Base-by-base conservation (phyloP, 2,888 invertebrate species). In the Meteorus colon region DNA sequence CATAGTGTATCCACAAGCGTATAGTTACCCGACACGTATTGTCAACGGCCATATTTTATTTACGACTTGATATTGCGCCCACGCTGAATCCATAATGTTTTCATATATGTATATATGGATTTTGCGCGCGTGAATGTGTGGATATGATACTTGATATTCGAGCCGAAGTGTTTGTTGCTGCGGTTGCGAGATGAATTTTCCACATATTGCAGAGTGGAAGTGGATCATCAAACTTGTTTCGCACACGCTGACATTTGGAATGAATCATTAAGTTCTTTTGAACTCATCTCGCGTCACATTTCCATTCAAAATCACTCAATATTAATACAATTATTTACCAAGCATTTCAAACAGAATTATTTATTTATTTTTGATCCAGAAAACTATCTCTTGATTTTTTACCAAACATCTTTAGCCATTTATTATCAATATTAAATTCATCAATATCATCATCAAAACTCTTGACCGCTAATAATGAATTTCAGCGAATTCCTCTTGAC, bases 31-130 rank as follows among this genome's bases (percentile, higher is more conserved):
- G 81, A 83, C 80, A 82, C 80, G 81, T 79, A 83, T 84, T 84
- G 82, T 83, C 81, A 74, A 71, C 66, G 76, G 76, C 76, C 79
- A 82, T 84, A 82, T 84, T 84, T 84, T 80, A 82, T 82, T 82
- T 79, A 78, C 78, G 80, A 82, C 80, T 76, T 76, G 79, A 80
- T 81, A 81, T 82, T 81, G 77, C 77, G 76, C 79, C 75, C 76
- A 72, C 65, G 78, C 74, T 80, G 80, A 82, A 84, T 83, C 78
- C 79, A 76, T 77, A 80, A 79, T 77, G 70, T 63, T 73, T 31
- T 48, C 45, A 48, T 29, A 34, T 60, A 19, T 59, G 59, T 41
- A 41, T 41, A 1, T 41, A 41, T 41, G 19, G 24, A 8, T 55
- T 48, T 19, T 55, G 55, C 19, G 8, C 19, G 10, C 10, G 55